Base-by-base conservation (phyloP, 2,888 invertebrate genomes). In the Conus canariensis region DNA sequence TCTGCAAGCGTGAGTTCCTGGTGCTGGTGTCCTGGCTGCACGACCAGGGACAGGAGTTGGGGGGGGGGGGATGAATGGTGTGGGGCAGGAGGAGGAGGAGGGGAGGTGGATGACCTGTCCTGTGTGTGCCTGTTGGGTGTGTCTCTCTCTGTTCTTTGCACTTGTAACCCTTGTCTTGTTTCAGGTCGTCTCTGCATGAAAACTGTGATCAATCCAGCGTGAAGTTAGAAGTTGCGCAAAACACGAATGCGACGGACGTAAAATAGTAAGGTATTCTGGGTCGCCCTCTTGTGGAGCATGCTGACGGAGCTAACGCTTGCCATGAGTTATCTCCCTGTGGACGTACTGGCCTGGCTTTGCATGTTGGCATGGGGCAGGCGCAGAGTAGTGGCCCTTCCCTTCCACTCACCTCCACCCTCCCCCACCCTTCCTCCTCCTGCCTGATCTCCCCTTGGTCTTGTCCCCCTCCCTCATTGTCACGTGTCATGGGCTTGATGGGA, bases 111-210 rank as follows among this genome's bases (percentile, higher is more conserved):
- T 45, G 9, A 58, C 58, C 8, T 19, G 22, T 83, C 19, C 22
- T 58, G 22, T 56, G 7, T 83, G 6, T 22, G 19, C 58, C 7
- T 77, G 77, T 77, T 77, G 77, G 30, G 77, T 3, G 70, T 74
- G 19, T 80, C 6, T 80, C 16, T 80, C 16, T 80, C 22, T 74
- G 14, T 80, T 30, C 45, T 80, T 83, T 83, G 82, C 82, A 83
- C 56, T 58, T 19, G 56, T 80, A 83, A 58, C 19, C 82, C 91
- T 94, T 93, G 91, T 94, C 93, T 94, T 92, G 91, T 93, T 94
- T 94, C 94, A 94, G 95, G 92, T 94, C 94, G 92, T 94, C 94
- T 92, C 93, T 94, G 94, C 94, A 94, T 93, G 95, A 95, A 93
- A 93, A 94, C 92, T 94, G 94, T 93, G 95, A 95, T 93, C 94